phyloP scores from a whole-genome alignment of 2,113 vertebrate genomes.

The Microcebus jonahi region DNA sequence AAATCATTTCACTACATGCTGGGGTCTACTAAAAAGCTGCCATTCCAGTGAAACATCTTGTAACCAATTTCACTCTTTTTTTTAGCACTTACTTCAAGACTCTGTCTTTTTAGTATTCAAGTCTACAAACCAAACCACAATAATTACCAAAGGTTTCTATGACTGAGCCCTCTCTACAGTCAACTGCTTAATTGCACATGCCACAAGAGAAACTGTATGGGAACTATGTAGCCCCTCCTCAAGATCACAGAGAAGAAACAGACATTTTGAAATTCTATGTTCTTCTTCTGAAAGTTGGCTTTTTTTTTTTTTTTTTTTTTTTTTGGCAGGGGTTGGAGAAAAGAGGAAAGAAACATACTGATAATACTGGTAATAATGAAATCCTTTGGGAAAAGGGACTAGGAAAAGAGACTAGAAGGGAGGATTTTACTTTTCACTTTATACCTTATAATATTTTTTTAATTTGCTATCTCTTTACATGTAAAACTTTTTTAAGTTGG shows the following conservation, averaged over 20 bases:
- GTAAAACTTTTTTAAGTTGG: not conserved
- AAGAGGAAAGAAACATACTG: too few relatives aligned
- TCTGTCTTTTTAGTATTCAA: not conserved
- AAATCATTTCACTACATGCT: not conserved
- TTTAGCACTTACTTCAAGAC: not conserved
- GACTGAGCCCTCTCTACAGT: not conserved
- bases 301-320: not conserved
- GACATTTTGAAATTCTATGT: not conserved
- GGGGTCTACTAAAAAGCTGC: not conserved
- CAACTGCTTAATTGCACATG: not conserved
- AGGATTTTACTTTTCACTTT: not conserved
- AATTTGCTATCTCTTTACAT: not conserved
- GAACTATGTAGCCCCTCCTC: not conserved
- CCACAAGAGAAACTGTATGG: not conserved
- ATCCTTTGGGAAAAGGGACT: too few relatives aligned
- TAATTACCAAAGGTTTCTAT: not conserved
- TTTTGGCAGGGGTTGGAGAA: too few relatives aligned
- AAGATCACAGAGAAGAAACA: not conserved
- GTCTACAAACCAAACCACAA: not conserved
- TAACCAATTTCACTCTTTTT: not conserved
- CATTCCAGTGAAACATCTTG: not conserved
- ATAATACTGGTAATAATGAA: too few relatives aligned
- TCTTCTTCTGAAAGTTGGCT: not conserved
- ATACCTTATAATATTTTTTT: not conserved
- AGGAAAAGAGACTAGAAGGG: not conserved